Conservation (phyloP, 1,140 invertebrate species). For the Eupristina koningsbergeri region DNA sequence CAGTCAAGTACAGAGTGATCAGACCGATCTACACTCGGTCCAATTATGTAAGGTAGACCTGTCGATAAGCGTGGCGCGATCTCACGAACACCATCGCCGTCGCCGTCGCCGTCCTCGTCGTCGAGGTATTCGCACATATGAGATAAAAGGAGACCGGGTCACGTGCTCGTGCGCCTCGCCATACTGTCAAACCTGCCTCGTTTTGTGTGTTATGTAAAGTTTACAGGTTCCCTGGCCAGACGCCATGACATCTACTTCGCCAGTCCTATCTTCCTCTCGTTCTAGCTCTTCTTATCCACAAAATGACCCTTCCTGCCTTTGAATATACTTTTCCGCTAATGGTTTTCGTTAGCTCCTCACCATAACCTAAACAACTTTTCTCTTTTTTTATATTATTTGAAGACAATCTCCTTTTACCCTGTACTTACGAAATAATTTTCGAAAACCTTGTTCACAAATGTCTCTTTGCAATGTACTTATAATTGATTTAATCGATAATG, state of each 20-base stretch:
- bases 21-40: background rate
- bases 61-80: slow-evolving; percentile 40
- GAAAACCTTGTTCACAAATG: no score
- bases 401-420: background rate
- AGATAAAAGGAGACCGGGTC: slow-evolving; percentile 66
- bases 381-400: background rate
- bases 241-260: slow-evolving; percentile 55
- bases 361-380: background rate
- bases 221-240: slow-evolving; percentile 63
- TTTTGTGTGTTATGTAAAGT: slow-evolving; percentile 69
- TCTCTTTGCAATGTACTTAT: no score
- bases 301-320: background rate
- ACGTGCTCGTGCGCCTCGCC: slow-evolving; percentile 67
- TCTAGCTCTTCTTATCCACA: background rate
- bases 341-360: background rate
- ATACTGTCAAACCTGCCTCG: slow-evolving; percentile 67
- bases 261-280: background rate
- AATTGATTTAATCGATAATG: no score
- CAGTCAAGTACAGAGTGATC: background rate
- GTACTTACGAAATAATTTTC: background rate
- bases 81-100: background rate
- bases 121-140: slow-evolving; percentile 55
- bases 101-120: background rate
- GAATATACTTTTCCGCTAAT: background rate
- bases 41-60: slow-evolving; percentile 64